Evolutionary conservation across 1,140 invertebrate genomes (phyloP).

Genomic region (Papilio polytes): DNA sequence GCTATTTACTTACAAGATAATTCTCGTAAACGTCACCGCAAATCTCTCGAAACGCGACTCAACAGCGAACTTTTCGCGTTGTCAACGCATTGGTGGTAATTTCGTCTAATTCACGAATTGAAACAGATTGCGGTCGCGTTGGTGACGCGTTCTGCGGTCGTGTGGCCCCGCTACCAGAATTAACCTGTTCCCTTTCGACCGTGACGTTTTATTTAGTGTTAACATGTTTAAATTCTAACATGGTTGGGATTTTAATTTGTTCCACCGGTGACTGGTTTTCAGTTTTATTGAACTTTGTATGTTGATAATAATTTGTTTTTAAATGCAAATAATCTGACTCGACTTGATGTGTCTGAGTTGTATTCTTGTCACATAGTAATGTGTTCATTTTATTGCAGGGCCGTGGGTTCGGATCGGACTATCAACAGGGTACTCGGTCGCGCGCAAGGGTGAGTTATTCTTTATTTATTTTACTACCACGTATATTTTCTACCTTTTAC

Average conservation of each 20-base stretch:
- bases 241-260: constrained; percentile 6
- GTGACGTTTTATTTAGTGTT: constrained; percentile 34
- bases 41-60: constrained; percentile 11
- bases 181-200: constrained; percentile 22
- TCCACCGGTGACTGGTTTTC: background rate
- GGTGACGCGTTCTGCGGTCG: constrained; percentile 14
- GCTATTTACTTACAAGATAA: constrained; percentile 21
- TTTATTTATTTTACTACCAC: constrained; percentile 20
- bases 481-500: constrained; percentile 5
- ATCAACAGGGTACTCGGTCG: constrained; percentile 72
- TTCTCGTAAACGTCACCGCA: background rate
- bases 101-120: constrained; percentile 23
- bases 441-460: constrained; percentile 68
- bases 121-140: constrained; percentile 20
- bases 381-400: constrained; percentile 64
- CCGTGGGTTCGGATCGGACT: constrained; percentile 67
- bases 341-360: background rate
- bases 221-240: constrained; percentile 33
- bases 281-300: background rate
- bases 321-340: too few species aligned
- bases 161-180: constrained; percentile 24
- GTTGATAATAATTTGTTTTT: background rate
- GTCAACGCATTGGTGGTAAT: constrained; percentile 21
- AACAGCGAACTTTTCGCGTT: constrained; percentile 18
- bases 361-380: constrained; percentile 14